Evolutionary conservation across 2,888 invertebrate genomes (phyloP).

Genomic region (Podabrus alpinus): DNA sequence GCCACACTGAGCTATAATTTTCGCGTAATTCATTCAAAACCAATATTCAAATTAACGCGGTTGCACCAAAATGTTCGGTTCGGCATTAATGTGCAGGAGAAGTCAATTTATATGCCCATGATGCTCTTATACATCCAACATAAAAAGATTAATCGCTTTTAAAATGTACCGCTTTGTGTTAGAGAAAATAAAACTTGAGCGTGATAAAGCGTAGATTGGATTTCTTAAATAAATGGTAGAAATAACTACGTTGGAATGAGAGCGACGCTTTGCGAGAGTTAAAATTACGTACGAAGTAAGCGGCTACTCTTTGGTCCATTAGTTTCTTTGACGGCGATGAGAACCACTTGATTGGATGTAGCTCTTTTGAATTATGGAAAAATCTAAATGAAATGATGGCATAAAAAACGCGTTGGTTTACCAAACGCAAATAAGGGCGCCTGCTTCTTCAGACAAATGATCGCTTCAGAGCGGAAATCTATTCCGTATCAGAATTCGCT

Average conservation of each 20-base stretch:
- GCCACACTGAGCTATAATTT: constrained; percentile 30
- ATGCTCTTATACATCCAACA: constrained; percentile 31
- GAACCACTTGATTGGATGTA: constrained; percentile 45
- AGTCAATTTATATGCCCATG: constrained; percentile 34
- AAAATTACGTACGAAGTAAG: constrained; percentile 33
- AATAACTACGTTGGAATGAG: constrained; percentile 41
- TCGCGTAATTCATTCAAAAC: constrained; percentile 30
- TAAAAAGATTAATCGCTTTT: constrained; percentile 37
- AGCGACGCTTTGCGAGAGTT: constrained; percentile 25
- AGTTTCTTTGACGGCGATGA: constrained; percentile 44
- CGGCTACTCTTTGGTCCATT: constrained; percentile 50
- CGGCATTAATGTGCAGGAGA: constrained; percentile 25
- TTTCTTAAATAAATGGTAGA: constrained; percentile 44
- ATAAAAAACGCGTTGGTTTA: constrained; percentile 37
- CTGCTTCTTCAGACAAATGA: constrained; percentile 44
- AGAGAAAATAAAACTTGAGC: constrained; percentile 30
- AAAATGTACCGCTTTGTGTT: constrained; percentile 31
- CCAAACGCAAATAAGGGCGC: constrained; percentile 51
- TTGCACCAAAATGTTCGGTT: background rate
- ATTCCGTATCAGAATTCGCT: constrained; percentile 47
- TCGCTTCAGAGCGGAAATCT: constrained; percentile 42
- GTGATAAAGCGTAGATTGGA: constrained; percentile 44
- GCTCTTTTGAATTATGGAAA: constrained; percentile 43
- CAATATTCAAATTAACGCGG: constrained; percentile 25
- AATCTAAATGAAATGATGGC: constrained; percentile 39